Percentiles rank a stretch among this genome's conserved stretches.
Conservation (phyloP, 2,888 invertebrate species). For the Stenolophus ochropezus region DNA sequence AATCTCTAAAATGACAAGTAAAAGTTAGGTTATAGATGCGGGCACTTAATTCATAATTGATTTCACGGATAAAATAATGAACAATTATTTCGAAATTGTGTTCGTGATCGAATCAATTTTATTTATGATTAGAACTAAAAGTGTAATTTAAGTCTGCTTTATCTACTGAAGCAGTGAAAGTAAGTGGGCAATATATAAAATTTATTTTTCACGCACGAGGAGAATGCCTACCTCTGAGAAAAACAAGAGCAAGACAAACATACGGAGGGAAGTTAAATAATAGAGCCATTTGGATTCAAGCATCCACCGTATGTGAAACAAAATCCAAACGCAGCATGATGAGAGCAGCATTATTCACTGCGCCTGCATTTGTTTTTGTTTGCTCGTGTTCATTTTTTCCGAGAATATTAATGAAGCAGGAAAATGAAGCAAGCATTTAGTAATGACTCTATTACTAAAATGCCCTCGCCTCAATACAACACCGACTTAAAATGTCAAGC, state of each 20-base stretch:
- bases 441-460: slow-evolving; percentile 13
- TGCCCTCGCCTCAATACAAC: not conserved
- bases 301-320: slow-evolving; percentile 15
- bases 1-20: too few species aligned
- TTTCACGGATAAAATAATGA: too few species aligned
- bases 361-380: slow-evolving; percentile 16
- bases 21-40: too few species aligned
- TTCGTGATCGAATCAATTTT: too few species aligned
- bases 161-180: too few species aligned
- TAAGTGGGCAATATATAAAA: too few species aligned
- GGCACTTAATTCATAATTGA: too few species aligned
- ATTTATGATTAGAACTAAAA: too few species aligned
- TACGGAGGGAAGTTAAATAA: slow-evolving; percentile 10
- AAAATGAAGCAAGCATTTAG: not conserved
- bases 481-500: not conserved
- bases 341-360: slow-evolving; percentile 27
- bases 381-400: not conserved
- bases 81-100: too few species aligned
- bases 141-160: too few species aligned
- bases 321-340: slow-evolving; percentile 27
- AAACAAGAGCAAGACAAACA: slow-evolving; percentile 3
- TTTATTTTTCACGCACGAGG: not conserved
- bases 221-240: not conserved
- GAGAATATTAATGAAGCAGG: not conserved
- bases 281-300: slow-evolving; percentile 19